Conservation (phyloP, 2,113 vertebrate genomes). For the Pitta sordida region DNA sequence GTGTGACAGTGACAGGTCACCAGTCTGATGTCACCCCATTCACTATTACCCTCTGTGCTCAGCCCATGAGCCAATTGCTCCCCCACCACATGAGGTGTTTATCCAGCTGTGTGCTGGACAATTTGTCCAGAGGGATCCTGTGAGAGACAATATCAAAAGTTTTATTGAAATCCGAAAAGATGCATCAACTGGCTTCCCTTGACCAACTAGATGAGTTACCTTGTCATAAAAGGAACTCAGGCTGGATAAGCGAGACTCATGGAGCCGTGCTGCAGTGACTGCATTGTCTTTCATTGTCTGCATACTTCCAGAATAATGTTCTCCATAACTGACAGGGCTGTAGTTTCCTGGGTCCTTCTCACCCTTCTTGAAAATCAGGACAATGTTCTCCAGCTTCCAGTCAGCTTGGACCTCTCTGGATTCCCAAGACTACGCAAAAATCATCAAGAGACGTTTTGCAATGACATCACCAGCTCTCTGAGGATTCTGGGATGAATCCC, state of each 20-base stretch:
- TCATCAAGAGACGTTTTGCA: neutral
- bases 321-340: neutral
- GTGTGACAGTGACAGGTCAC: no score
- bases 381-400: no score
- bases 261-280: neutral
- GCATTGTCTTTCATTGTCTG: neutral
- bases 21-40: no score
- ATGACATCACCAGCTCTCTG: neutral
- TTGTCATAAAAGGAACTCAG: neutral
- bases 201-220: neutral
- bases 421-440: neutral
- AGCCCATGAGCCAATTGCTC: no score
- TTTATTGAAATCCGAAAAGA: neutral
- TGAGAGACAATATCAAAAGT: neutral
- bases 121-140: neutral
- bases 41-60: no score
- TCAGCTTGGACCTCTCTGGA: no score
- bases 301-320: neutral
- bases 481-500: neutral
- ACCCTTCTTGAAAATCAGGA: neutral
- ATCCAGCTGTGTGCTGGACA: no score
- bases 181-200: neutral
- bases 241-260: neutral
- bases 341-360: neutral
- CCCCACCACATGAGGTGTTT: no score